phyloP scores from a whole-genome alignment of 1,140 invertebrate genomes.

The Venustaconcha ellipsiformis region DNA sequence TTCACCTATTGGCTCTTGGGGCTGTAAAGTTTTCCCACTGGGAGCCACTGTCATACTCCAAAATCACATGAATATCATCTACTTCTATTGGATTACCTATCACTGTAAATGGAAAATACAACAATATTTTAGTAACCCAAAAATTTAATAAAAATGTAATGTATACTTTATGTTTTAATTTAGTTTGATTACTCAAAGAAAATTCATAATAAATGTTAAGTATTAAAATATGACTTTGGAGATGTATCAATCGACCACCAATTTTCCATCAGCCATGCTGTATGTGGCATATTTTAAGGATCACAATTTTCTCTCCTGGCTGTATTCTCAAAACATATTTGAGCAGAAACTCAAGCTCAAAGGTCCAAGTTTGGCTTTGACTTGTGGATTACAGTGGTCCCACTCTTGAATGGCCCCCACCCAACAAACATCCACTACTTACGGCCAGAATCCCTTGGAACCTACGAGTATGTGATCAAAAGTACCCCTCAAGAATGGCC shows the following conservation, averaged over 20 bases:
- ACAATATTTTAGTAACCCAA: slow-evolving; percentile 2
- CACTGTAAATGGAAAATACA: slow-evolving; percentile 45
- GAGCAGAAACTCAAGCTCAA: too few relatives aligned
- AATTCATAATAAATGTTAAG: not conserved
- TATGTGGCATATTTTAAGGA: too few relatives aligned
- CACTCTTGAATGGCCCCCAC: too few relatives aligned
- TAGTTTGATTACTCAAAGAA: not conserved
- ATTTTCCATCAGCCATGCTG: not conserved
- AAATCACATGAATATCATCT: slow-evolving; percentile 86
- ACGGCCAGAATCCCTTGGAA: too few relatives aligned
- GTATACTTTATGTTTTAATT: not conserved
- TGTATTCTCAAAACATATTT: too few relatives aligned
- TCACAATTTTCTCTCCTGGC: too few relatives aligned
- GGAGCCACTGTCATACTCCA: slow-evolving; percentile 84
- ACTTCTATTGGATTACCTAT: slow-evolving; percentile 61
- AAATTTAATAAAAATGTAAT: slow-evolving; percentile 4
- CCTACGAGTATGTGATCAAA: too few relatives aligned
- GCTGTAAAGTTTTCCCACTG: slow-evolving; percentile 81
- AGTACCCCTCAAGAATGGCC: too few relatives aligned
- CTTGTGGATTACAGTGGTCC: too few relatives aligned
- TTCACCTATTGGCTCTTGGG: slow-evolving; percentile 83
- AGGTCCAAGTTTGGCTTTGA: too few relatives aligned
- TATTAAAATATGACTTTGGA: not conserved
- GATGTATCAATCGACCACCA: not conserved
- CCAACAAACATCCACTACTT: too few relatives aligned